Evolutionary conservation across 2,113 vertebrate genomes (phyloP), one percentile per base, ranked within the genome.

Genomic region (Sinocyclocheilus anophthalmus): DNA sequence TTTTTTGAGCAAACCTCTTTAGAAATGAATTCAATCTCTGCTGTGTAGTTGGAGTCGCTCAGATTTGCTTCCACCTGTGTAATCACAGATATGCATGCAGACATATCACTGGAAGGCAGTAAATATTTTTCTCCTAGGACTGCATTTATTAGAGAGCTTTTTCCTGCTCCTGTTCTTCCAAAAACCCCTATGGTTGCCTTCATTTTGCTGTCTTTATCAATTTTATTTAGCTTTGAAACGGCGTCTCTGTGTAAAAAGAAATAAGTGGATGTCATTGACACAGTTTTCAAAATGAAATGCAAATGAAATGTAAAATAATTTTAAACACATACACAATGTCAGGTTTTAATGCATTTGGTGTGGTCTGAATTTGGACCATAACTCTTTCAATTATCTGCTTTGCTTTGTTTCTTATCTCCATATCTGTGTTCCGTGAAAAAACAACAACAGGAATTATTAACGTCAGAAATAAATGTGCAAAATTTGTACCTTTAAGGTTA

Each of bases 11-110:
- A 65, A 55, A 93, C 93, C 91, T 92, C 77, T 88, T 78, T 80
- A 50, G 87, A 61, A 5, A 93, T 91, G 77, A 93, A 90, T 82
- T 93, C 90, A 61, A 93, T 92, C 3, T 92, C 87, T 77, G 92
- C 92, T 67, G 82, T 90, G 80, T 91, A 92, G 0, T 63, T 90
- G 48, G 2, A 0, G 55, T 37, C 59, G 1, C 3, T 1, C 10
- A 0, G 85, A 75, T 69, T 69, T 14, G 90, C 86, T 80, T 92
- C 89, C 26, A 94, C 89, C 63, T 91, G 89, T 18, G 92, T 92
- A 72, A 93, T 81, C 84, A 91, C 90, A 73, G 92, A 84, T 33
- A 92, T 94, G 39, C 93, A 93, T 1, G 93, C 93, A n/a, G 0
- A 50, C 48, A 13, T 55, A 22, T 84, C 0, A 11, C 12, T 37